These are phyloP conservation scores for Anarhynchus alexandrinus DNA, from an alignment of 2,113 vertebrate genomes.

Conservation along the genomic window DNA sequence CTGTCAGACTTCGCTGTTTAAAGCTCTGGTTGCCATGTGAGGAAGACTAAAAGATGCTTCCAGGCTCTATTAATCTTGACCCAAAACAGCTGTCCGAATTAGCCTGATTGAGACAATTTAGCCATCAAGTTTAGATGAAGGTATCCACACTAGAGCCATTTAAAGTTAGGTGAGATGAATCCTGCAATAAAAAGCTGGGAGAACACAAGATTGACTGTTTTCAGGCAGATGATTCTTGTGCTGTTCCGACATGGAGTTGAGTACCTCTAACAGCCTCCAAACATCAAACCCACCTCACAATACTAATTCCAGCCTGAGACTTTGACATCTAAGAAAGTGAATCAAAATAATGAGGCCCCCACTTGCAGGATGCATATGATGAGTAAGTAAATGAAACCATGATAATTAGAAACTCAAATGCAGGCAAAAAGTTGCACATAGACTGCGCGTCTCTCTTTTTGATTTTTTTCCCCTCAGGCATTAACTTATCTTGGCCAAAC, in stretches of 20 bases:
- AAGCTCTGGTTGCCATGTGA: neutral
- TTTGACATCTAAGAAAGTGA: neutral
- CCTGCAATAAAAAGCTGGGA: neutral
- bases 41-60: neutral
- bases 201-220: neutral
- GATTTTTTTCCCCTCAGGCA: neutral
- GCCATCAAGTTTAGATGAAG: neutral
- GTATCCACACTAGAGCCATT: neutral
- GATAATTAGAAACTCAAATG: constrained; percentile 26
- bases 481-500: constrained; percentile 18
- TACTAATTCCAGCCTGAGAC: neutral
- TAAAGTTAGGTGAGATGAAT: neutral
- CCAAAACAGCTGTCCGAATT: neutral
- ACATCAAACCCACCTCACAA: neutral
- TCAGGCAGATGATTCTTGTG: neutral
- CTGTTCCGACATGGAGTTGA: neutral
- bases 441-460: neutral
- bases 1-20: neutral
- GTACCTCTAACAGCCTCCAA: neutral
- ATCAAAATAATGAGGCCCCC: constrained; percentile 6
- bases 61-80: neutral
- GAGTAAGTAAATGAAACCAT: neutral
- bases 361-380: neutral
- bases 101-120: neutral
- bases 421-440: neutral